Percentiles rank a stretch among this genome's conserved stretches.
phyloP scores from a whole-genome alignment of 2,113 vertebrate species.

The Pterocles burchelli region DNA sequence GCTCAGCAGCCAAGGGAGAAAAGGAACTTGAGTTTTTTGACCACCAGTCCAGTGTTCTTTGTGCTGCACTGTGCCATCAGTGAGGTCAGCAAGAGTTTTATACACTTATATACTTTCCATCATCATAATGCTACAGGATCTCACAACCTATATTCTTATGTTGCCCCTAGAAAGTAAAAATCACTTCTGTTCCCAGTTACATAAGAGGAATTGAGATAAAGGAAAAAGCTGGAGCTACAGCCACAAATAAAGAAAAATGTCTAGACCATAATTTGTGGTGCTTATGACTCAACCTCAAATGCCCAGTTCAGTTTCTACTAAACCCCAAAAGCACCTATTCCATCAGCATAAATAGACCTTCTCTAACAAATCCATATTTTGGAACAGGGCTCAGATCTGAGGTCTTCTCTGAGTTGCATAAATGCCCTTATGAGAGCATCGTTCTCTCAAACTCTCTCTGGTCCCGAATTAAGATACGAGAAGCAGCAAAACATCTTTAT shows the following conservation, averaged over 20 bases:
- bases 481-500: not conserved
- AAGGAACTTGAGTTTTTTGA: not conserved
- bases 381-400: slow-evolving; percentile 35
- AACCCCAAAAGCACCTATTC: slow-evolving; percentile 14
- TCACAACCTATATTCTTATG: not conserved
- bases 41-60: not conserved
- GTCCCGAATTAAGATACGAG: not conserved
- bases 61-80: not conserved
- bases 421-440: not conserved
- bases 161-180: not conserved
- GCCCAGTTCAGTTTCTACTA: not conserved
- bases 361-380: slow-evolving; percentile 8
- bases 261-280: not conserved
- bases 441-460: not conserved
- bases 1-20: not conserved
- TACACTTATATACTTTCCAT: not conserved
- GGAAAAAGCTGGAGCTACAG: not conserved
- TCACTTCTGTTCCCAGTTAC: not conserved
- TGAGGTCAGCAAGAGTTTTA: not conserved
- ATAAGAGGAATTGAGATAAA: not conserved
- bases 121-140: not conserved
- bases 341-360: not conserved
- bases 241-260: not conserved
- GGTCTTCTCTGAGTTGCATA: not conserved
- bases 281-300: not conserved